Evolutionary conservation across 2,797 vertebrate genomes (phyloP).

Genomic region (Eospalax fontanierii): DNA sequence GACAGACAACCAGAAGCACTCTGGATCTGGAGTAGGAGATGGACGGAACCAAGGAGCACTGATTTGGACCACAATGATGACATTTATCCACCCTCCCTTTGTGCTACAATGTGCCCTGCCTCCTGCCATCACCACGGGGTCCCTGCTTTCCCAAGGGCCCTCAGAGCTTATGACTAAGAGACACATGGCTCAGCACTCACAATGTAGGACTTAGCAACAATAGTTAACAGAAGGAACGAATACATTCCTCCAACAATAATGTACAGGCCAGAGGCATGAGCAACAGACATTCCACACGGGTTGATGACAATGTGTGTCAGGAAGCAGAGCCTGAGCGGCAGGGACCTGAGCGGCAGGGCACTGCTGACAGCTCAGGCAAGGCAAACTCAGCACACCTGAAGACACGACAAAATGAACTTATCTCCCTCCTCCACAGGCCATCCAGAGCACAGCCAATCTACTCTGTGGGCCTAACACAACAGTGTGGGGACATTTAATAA

Average conservation of each 20-base stretch:
- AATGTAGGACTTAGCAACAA: not conserved
- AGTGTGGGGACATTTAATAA: conserved; percentile 86
- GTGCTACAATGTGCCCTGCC: not conserved
- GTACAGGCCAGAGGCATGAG: not conserved
- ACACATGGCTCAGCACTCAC: not conserved
- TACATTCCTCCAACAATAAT: not conserved
- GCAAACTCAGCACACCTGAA: conserved; percentile 67
- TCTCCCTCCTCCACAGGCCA: conserved; percentile 77
- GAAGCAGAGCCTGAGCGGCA: too few relatives aligned
- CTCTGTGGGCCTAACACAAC: conserved; percentile 85
- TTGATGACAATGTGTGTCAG: not conserved
- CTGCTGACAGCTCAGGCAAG: not conserved
- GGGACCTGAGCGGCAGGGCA: conserved; percentile 35
- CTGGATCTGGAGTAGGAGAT: too few relatives aligned
- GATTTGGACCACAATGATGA: fast-evolving
- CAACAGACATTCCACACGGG: fast-evolving
- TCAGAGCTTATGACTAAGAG: not conserved
- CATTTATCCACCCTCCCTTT: not conserved
- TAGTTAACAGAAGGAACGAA: not conserved
- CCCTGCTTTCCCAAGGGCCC: not conserved
- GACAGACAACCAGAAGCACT: not conserved
- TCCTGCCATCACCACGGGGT: not conserved
- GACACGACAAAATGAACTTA: conserved; percentile 79
- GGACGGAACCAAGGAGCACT: not conserved
- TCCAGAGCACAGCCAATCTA: conserved; percentile 85